A percentile compares a stretch with the other conserved stretches of the same genome.
Evolutionary conservation across 2,113 vertebrate species (phyloP).

Genomic region (Brachyistius frenatus): DNA sequence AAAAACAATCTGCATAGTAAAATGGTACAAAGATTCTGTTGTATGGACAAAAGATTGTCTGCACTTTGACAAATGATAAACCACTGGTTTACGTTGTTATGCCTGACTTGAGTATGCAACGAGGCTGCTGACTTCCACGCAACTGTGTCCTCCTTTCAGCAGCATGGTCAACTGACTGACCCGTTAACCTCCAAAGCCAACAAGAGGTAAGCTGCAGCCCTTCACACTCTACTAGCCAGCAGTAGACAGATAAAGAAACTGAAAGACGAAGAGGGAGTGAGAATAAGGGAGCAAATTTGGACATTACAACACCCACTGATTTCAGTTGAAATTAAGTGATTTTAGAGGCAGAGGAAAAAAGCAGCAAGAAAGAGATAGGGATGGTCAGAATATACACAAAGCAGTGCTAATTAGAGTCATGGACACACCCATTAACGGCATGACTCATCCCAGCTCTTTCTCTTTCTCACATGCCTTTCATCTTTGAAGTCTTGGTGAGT

Average conservation of each 20-base stretch:
- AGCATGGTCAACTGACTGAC: slow-evolving; percentile 8
- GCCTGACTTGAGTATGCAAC: background rate
- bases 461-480: slow-evolving; percentile 31
- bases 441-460: slow-evolving; percentile 61
- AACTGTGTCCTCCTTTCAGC: slow-evolving; percentile 20
- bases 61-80: slow-evolving; percentile 1
- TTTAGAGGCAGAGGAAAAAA: slow-evolving; percentile 8
- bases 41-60: background rate
- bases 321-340: slow-evolving; percentile 2
- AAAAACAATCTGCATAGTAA: background rate
- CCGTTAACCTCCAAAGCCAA: slow-evolving; percentile 29
- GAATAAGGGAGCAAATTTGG: background rate
- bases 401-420: slow-evolving; percentile 66
- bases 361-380: background rate
- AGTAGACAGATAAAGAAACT: slow-evolving; percentile 22
- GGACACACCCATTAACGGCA: slow-evolving; percentile 62
- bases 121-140: background rate
- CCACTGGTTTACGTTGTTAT: background rate
- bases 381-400: slow-evolving; percentile 62
- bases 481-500: slow-evolving; percentile 75
- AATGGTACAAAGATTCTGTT: background rate
- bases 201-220: slow-evolving; percentile 17
- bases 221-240: slow-evolving; percentile 47
- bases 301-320: background rate
- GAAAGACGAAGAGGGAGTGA: background rate